A percentile compares a stretch with the other conserved stretches of the same genome.
phyloP scores from a whole-genome alignment of 2,797 vertebrate species.

The Lacerta bilineata region DNA sequence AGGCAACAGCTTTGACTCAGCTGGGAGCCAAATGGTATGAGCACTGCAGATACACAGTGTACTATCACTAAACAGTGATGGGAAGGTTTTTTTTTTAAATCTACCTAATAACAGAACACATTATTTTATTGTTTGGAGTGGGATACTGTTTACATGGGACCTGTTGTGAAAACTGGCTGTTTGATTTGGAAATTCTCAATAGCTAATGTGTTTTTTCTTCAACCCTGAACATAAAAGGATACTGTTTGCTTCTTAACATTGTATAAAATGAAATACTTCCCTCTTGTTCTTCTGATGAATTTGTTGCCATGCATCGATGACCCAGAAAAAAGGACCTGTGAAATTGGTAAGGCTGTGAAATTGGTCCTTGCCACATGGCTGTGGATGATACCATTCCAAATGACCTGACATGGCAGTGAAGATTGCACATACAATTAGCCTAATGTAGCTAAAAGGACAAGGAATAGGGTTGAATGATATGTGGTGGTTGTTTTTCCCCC shows the following conservation, averaged over 20 bases:
- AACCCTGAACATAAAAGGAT: not conserved
- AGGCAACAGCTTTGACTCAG: not conserved
- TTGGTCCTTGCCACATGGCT: slow-evolving; percentile 38
- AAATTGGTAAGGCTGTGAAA: slow-evolving; percentile 54
- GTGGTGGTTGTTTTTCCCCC: not conserved
- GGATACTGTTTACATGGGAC: not conserved
- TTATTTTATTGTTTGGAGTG: not conserved
- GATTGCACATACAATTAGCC: slow-evolving; percentile 44
- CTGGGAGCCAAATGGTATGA: not conserved
- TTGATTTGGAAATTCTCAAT: not conserved
- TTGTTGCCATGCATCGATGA: slow-evolving; percentile 34
- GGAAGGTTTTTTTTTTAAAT: not conserved
- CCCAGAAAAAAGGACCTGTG: slow-evolving; percentile 25
- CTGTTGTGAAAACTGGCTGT: not conserved
- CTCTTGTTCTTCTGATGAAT: slow-evolving; percentile 49
- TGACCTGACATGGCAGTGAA: slow-evolving; percentile 52
- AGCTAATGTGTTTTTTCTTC: slow-evolving; percentile 15
- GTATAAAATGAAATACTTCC: not conserved
- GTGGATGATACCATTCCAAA: slow-evolving; percentile 55
- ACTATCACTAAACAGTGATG: not conserved
- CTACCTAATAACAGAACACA: not conserved
- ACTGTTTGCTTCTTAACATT: slow-evolving; percentile 26
- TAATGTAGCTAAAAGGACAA: slow-evolving; percentile 51
- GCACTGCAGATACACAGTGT: not conserved
- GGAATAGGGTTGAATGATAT: slow-evolving; percentile 26